phyloP scores from a whole-genome alignment of 1,140 invertebrate species.

The Aphaenogaster rudis region DNA sequence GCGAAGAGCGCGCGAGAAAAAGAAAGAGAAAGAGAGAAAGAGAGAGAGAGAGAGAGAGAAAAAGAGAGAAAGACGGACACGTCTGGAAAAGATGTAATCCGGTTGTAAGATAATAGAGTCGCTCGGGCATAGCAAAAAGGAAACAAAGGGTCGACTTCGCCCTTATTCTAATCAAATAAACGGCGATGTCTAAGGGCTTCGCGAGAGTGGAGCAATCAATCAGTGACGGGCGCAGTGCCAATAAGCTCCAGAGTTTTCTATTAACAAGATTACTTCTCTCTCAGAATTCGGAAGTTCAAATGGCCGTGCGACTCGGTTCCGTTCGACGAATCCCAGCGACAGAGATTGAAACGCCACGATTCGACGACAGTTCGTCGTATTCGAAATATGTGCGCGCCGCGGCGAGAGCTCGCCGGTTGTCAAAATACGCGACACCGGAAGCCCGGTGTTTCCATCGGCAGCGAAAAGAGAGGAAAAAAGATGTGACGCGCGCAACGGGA shows the following conservation, averaged over 20 bases:
- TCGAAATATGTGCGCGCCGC: background rate
- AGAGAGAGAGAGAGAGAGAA: background rate
- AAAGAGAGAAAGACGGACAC: background rate
- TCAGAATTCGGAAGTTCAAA: constrained; percentile 20
- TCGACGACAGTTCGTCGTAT: background rate
- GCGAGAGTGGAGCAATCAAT: constrained; percentile 42
- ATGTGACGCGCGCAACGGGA: constrained; percentile 4
- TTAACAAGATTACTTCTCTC: constrained; percentile 58
- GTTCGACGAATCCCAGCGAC: background rate
- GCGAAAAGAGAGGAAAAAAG: background rate
- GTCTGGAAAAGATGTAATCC: constrained; percentile 38
- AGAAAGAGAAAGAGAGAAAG: background rate
- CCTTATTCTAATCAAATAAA: constrained; percentile 55
- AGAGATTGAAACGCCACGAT: constrained; percentile 35
- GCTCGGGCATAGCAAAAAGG: constrained; percentile 29
- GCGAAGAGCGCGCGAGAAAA: background rate
- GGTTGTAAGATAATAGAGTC: constrained; percentile 51
- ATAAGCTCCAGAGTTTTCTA: constrained; percentile 50
- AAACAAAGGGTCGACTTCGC: constrained; percentile 19
- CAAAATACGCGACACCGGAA: constrained; percentile 46
- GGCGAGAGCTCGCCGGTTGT: constrained; percentile 2
- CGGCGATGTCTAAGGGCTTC: constrained; percentile 19
- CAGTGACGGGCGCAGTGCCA: constrained; percentile 54
- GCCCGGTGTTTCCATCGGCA: constrained; percentile 19
- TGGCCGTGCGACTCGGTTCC: background rate